Percentiles rank a stretch among this genome's conserved stretches.
phyloP scores from a whole-genome alignment of 2,797 vertebrate genomes.

The Gymnoscopelus microlampas region DNA sequence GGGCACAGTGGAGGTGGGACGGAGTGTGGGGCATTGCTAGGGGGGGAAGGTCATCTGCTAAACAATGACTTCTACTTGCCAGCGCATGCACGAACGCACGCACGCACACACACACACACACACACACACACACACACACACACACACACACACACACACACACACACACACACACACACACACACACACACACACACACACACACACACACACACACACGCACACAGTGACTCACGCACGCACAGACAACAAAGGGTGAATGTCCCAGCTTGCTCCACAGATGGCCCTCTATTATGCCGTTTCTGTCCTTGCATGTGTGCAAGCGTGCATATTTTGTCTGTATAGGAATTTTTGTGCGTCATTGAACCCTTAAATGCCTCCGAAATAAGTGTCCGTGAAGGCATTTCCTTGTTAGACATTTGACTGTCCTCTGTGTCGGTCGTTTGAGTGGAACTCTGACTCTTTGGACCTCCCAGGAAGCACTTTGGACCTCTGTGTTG shows the following conservation, averaged over 20 bases:
- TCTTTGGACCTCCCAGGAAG: too few relatives aligned
- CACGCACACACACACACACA: constrained; percentile 5
- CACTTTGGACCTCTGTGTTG: too few relatives aligned
- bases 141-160: constrained; percentile 19
- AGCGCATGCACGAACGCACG: constrained; percentile 12
- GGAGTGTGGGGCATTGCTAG: neutral
- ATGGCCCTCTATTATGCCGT: neutral
- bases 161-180: constrained; percentile 20
- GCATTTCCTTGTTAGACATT: constrained; percentile 27
- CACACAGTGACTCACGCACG: neutral
- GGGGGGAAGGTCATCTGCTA: constrained; percentile 46
- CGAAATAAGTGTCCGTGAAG: constrained; percentile 30
- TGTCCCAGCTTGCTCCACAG: constrained; percentile 22
- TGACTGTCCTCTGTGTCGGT: too few relatives aligned
- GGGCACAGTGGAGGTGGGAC: neutral
- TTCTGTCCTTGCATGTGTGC: constrained; percentile 6
- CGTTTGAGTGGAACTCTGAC: too few relatives aligned
- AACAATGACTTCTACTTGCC: constrained; percentile 48
- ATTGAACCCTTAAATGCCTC: constrained; percentile 27
- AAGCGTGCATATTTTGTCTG: constrained; percentile 23
- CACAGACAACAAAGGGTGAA: constrained; percentile 39
- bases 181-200: constrained; percentile 16
- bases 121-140: neutral
- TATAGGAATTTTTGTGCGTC: constrained; percentile 34
- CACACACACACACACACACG: constrained; percentile 17